Evolutionary conservation across 2,888 invertebrate genomes (phyloP).

Genomic region (Agelastica alni): DNA sequence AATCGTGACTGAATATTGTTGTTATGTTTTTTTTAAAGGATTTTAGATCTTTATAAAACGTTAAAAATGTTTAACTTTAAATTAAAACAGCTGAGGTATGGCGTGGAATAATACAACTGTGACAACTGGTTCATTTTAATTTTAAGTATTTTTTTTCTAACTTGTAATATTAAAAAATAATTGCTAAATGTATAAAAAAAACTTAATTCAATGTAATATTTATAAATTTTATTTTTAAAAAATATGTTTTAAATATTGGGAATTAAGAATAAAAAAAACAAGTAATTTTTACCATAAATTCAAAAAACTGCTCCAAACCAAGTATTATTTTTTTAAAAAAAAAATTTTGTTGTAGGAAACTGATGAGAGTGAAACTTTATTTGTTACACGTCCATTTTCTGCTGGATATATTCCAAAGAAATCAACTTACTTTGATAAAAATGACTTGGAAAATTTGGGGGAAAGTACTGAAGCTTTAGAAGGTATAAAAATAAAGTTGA

Average conservation of each 20-base stretch:
- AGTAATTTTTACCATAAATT: no score
- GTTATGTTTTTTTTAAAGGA: no score
- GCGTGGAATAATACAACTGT: no score
- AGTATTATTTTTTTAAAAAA: constrained; percentile 3
- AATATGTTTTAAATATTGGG: no score
- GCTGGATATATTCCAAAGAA: constrained; percentile 44
- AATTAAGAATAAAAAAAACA: no score
- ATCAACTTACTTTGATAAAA: constrained; percentile 33
- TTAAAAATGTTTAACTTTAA: no score
- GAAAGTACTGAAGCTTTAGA: constrained; percentile 46
- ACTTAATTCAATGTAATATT: neutral
- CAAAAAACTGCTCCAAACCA: no score
- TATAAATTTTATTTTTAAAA: neutral
- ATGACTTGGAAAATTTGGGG: constrained; percentile 38
- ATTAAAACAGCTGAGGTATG: no score
- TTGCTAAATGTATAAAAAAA: neutral
- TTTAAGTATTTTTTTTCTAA: no score
- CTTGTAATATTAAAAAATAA: no score
- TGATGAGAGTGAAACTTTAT: constrained; percentile 11
- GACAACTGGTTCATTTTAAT: no score
- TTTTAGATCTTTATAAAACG: no score
- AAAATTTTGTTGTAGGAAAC: constrained; percentile 15
- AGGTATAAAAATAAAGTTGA: constrained; percentile 14
- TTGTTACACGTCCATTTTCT: constrained; percentile 47
- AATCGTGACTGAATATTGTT: neutral